Evolutionary conservation across 2,797 vertebrate species (phyloP), one percentile per base, ranked within the genome.

Genomic region (Merluccius polli): DNA sequence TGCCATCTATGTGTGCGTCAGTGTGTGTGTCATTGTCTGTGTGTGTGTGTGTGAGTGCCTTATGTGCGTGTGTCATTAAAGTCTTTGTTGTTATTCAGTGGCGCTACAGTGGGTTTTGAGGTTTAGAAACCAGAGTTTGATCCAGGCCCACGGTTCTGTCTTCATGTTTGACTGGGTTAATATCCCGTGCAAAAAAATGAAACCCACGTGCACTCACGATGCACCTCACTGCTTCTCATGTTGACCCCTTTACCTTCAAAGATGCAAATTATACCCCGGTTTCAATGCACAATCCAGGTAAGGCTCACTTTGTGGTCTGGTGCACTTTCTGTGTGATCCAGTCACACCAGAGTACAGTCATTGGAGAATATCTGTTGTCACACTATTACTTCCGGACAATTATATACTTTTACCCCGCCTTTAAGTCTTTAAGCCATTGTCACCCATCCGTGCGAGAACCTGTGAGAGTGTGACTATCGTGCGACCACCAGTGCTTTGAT

Each of bases 1-100:
- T 85, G 87, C 82, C 80, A 59, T 82, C 76, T 70, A 36, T 59
- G 29, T 52, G 48, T 80, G 69, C 41, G 24, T 65, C 15, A 9
- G 24, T 65, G 59, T 65, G 59, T 29, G 59, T 65, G 59, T 27
- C 3, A 7, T 18, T 24, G 24, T 65, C 15, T 65, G 59, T 10
- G 24, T 52, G 78, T 71, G 81, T 82, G 71, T 27, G 0, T 76
- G 21, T 73, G 76, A 35, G 73, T 31, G 63, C 6, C 15, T 41
- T 52, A 18, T 52, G 44, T 18, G 44, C 21, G 59, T 12, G 59
- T 65, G 24, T 65, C 10, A 27, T 65, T 65, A 27, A 65, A 65
- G 59, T 65, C 27, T 1, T 65, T 27, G 9, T 65, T 65, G 59
- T 65, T 59, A n/a, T 59, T 65, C 59, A 27, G 59, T 27, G 24